Conservation (phyloP, 2,113 vertebrate species). For the Hippocampus guttulatus region DNA sequence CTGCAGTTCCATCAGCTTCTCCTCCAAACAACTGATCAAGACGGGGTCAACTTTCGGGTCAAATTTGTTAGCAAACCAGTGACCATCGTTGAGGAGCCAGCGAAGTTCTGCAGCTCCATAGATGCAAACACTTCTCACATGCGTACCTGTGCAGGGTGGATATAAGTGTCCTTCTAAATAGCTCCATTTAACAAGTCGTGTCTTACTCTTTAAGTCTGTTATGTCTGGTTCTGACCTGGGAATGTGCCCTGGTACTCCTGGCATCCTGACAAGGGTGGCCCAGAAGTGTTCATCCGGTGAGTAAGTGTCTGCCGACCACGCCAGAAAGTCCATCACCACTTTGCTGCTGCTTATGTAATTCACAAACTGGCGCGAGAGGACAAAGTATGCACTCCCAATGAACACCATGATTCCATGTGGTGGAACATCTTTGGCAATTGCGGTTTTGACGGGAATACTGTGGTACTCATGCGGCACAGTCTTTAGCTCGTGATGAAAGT, state of each 20-base stretch:
- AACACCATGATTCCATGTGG: slow-evolving; percentile 83
- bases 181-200: slow-evolving; percentile 90
- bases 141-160: slow-evolving; percentile 83
- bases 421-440: slow-evolving; percentile 69
- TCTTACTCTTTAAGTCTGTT: slow-evolving; percentile 86
- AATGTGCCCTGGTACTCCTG: slow-evolving; percentile 81
- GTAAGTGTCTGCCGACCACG: slow-evolving; percentile 88
- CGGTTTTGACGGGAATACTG: slow-evolving; percentile 77
- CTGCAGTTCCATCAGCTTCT: slow-evolving; percentile 80
- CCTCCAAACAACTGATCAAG: slow-evolving; percentile 83
- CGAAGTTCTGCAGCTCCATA: slow-evolving; percentile 86
- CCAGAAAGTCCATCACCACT: slow-evolving; percentile 79
- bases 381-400: slow-evolving; percentile 90
- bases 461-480: slow-evolving; percentile 76
- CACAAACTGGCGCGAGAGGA: slow-evolving; percentile 80
- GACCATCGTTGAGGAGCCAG: slow-evolving; percentile 85
- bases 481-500: slow-evolving; percentile 76
- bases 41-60: slow-evolving; percentile 89
- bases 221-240: slow-evolving; percentile 73
- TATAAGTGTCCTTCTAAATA: slow-evolving; percentile 84
- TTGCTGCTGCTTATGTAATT: slow-evolving; percentile 68
- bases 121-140: slow-evolving; percentile 88
- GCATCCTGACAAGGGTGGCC: slow-evolving; percentile 83
- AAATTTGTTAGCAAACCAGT: slow-evolving; percentile 95
- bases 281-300: slow-evolving; percentile 94